phyloP scores from a whole-genome alignment of 2,888 invertebrate species.

The Mylabris sibirica region DNA sequence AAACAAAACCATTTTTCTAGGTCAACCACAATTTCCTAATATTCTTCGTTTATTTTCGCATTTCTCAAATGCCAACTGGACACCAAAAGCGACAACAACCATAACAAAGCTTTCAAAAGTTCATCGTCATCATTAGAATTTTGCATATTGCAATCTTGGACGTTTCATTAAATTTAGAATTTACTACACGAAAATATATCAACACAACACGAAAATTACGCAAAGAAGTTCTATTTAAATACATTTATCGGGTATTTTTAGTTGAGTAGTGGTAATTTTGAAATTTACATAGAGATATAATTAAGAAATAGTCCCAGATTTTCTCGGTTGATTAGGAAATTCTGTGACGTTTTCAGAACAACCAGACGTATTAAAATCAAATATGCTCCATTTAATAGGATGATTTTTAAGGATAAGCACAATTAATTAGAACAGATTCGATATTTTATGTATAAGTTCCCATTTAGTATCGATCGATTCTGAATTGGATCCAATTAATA shows the following conservation, averaged over 20 bases:
- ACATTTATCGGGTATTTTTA: neutral
- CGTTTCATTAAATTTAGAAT: neutral
- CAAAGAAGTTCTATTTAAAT: slow-evolving; percentile 11
- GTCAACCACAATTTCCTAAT: neutral
- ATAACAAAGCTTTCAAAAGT: neutral
- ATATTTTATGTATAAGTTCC: too few species aligned
- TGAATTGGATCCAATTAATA: too few species aligned
- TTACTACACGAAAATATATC: neutral
- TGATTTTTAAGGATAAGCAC: neutral
- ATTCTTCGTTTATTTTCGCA: too few species aligned
- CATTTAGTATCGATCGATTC: too few species aligned
- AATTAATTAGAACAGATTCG: too few species aligned
- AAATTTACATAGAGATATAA: neutral
- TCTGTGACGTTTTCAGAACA: neutral
- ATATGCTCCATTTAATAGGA: neutral
- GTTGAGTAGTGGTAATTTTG: neutral
- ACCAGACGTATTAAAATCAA: neutral
- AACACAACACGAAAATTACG: neutral
- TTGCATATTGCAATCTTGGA: neutral
- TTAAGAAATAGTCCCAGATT: slow-evolving; percentile 9
- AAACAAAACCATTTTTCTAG: neutral
- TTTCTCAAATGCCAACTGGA: too few species aligned
- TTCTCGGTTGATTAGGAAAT: neutral
- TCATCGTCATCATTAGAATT: slow-evolving; percentile 3
- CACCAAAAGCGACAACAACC: neutral